phyloP scores from a whole-genome alignment of 2,113 vertebrate genomes.

The Eupsittula cactorum region DNA sequence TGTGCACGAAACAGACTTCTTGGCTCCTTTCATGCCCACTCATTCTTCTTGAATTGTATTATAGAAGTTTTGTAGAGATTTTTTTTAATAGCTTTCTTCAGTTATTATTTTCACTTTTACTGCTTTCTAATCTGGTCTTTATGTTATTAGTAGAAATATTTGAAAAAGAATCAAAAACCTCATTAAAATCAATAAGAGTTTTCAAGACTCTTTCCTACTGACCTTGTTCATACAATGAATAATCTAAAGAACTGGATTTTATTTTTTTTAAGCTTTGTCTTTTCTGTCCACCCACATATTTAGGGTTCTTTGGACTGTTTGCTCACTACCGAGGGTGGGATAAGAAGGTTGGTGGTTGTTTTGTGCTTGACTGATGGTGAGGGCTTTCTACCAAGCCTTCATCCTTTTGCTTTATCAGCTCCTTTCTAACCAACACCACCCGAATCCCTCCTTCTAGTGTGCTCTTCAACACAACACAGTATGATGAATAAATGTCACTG shows the following conservation, averaged over 20 bases:
- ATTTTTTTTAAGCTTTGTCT: background rate
- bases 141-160: background rate
- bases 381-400: background rate
- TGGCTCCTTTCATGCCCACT: background rate
- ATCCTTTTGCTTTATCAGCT: background rate
- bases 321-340: background rate
- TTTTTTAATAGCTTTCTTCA: background rate
- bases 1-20: background rate
- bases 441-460: too few relatives aligned
- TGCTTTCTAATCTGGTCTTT: background rate
- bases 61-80: background rate
- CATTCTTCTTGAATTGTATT: background rate
- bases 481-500: background rate
- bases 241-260: background rate
- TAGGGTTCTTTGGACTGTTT: background rate
- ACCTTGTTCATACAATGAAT: background rate
- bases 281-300: background rate
- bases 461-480: background rate
- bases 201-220: background rate
- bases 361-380: fast-evolving
- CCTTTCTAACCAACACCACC: background rate
- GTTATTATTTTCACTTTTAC: background rate
- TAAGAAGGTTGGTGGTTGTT: background rate
- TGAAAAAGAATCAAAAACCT: background rate
- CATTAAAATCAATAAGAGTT: background rate